Base-by-base conservation (phyloP, 2,797 vertebrate genomes). In the Danio aesculapii region DNA sequence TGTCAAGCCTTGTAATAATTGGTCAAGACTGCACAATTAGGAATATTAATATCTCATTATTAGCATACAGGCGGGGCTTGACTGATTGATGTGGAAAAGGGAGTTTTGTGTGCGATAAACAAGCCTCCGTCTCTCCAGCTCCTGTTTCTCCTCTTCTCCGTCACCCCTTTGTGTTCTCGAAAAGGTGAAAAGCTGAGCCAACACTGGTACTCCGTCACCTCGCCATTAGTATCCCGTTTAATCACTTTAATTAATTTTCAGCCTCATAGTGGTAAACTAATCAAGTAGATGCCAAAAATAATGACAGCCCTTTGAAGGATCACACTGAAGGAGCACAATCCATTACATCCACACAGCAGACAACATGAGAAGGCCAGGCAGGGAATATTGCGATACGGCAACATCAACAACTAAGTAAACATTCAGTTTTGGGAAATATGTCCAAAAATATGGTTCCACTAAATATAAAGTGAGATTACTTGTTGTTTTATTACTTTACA, bases 191-290 rank as follows among this genome's bases (percentile, higher is more conserved):
- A 68, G 62, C 94, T 96, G 74, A 81, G 92, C 93, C 92, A 84
- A 96, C 94, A 94, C 92, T 92, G 94, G 91, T 86, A 89, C 90
- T 91, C 89, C 91, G 41, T 80, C 71, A 95, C 94, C 93, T 84
- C 91, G 30, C 19, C 10, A 44, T 92, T 95, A 95, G 95, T 96
- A 79, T 77, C 95, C 95, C 95, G 95, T 96, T 95, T 95, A 95
- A 96, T 96, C 91, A 90, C 96, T 97, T 97, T 97, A 94, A 90
- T 94, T 93, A 96, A 96, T 95, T 95, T 94, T 92, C 91, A 94
- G 94, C 94, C 94, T 92, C 70, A 84, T 61, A 81, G 95, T 94
- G 87, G 91, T 96, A 96, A 98, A 97, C 96, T 97, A 96, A 98
- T 97, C 96, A 96, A 92, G 92, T 19, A 89, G 88, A 91, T 91